Evolutionary conservation across 2,797 vertebrate genomes (phyloP), one percentile per base, ranked within the genome.

Genomic region (Sternarchorhynchus goeldii): DNA sequence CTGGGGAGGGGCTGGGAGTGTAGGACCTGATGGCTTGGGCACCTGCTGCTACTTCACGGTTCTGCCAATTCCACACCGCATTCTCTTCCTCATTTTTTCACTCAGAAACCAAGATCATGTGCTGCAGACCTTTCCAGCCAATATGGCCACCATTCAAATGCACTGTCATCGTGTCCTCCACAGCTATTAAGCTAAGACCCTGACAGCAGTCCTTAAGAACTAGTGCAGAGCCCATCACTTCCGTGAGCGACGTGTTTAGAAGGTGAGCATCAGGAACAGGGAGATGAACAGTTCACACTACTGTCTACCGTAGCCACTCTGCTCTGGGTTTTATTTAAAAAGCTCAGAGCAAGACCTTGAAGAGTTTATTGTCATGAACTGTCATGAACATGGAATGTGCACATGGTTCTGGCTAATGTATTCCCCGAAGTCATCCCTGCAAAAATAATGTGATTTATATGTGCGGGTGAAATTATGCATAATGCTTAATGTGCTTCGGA

Each of bases 401-500:
- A 70, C 67, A 76, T 75, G 62, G 73, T 62, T 31, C 31, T 57
- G 18, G 18, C 25, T 73, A 55, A 71, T 67, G 45, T 73, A 62
- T 77, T 81, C 80, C 45, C 80, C 59, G 56, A 64, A 62, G 63
- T 74, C 80, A 73, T 74, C 56, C 55, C 70, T 69, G 63, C 62
- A 69, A 41, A 50, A 56, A 34, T 45, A n/a, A 50, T 8, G 75
- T 81, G 80, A 81, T 77, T 77, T 81, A 77, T 81, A 39, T 36
- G 39, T 63, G 69, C 18, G 57, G 18, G 69, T 53, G 70, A 76
- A 76, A 81, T 77, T 81, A 77, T 63, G 70, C 62, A 77, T 76
- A 63, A 77, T 68, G 69, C 63, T 76, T 77, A 77, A 81, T 81
- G 79, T 73, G 69, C 69, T 81, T 77, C 55, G 66, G 75, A 77